Evolutionary conservation across 2,888 invertebrate species (phyloP).

Genomic region (Epirrhoe alternata): DNA sequence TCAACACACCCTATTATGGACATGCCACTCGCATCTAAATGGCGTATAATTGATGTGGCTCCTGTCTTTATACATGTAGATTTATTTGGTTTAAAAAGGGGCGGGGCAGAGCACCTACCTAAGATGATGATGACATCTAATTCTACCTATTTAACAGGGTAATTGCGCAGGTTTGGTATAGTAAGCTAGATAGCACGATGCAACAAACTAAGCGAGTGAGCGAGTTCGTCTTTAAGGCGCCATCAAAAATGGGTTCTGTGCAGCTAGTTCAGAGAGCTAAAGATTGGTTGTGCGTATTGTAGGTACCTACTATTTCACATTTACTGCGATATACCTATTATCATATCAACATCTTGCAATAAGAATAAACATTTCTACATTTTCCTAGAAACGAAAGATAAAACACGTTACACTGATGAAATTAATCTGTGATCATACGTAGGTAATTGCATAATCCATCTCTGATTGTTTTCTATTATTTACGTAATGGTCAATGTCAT

Average conservation of each 20-base stretch:
- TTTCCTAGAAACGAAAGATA: conserved; percentile 13
- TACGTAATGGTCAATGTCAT: conserved; percentile 1
- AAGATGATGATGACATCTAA: no score
- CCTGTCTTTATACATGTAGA: conserved; percentile 5
- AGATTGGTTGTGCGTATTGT: no score
- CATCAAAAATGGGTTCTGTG: no score
- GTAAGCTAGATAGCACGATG: no score
- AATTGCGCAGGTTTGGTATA: no score
- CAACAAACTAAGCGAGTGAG: no score
- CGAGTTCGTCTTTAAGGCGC: no score
- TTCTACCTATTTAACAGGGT: no score
- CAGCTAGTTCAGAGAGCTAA: no score
- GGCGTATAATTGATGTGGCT: conserved; percentile 11
- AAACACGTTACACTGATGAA: conserved; percentile 20
- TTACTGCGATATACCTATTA: no score
- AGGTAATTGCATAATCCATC: not conserved
- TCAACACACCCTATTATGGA: conserved; percentile 56
- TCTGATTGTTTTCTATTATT: not conserved
- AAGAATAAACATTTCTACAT: conserved; percentile 8
- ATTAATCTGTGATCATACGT: conserved; percentile 4
- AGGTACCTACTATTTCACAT: no score
- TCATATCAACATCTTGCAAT: conserved; percentile 6
- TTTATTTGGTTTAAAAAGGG: conserved; percentile 3
- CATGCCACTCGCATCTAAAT: conserved; percentile 23
- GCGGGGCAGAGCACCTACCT: not conserved